A percentile compares a stretch with the other conserved stretches of the same genome.
phyloP scores from a whole-genome alignment of 2,888 invertebrate genomes.

The Diarsia dahlii region DNA sequence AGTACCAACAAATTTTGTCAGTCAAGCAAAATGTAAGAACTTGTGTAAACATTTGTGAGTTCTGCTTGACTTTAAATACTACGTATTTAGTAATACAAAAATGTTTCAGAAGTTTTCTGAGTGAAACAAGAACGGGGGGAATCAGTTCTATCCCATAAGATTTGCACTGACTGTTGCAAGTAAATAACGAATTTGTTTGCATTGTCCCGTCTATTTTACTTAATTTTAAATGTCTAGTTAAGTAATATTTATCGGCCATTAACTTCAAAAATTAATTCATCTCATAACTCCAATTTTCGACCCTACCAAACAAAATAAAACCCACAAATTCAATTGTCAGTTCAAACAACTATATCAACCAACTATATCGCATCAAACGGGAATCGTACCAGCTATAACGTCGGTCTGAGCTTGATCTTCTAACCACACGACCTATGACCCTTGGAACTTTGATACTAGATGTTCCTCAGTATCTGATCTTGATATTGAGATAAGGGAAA shows the following conservation, averaged over 20 bases:
- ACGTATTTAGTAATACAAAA: too few relatives aligned
- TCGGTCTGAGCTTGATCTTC: constrained; percentile 57
- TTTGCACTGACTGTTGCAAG: background rate
- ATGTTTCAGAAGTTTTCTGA: too few relatives aligned
- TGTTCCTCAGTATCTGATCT: constrained; percentile 63
- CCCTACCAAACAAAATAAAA: background rate
- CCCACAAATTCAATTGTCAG: constrained; percentile 16
- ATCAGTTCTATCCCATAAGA: too few relatives aligned
- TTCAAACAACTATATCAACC: background rate
- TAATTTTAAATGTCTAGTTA: background rate
- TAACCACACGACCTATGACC: constrained; percentile 67
- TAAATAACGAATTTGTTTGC: background rate
- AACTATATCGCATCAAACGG: constrained; percentile 49
- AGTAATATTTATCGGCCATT: background rate
- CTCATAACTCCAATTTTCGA: background rate
- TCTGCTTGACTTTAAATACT: too few relatives aligned
- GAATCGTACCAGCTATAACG: constrained; percentile 53
- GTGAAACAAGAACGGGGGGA: too few relatives aligned
- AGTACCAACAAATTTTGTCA: too few relatives aligned
- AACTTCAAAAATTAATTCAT: background rate
- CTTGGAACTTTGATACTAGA: constrained; percentile 50
- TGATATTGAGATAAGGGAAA: constrained; percentile 60
- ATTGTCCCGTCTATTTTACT: background rate
- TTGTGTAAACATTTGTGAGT: too few relatives aligned
- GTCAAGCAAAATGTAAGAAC: too few relatives aligned